Percentiles rank a stretch among this genome's conserved stretches.
These are phyloP conservation scores for Pseudomugil gertrudae DNA, from an alignment of 2,797 vertebrate genomes.

Conservation along the genomic window DNA sequence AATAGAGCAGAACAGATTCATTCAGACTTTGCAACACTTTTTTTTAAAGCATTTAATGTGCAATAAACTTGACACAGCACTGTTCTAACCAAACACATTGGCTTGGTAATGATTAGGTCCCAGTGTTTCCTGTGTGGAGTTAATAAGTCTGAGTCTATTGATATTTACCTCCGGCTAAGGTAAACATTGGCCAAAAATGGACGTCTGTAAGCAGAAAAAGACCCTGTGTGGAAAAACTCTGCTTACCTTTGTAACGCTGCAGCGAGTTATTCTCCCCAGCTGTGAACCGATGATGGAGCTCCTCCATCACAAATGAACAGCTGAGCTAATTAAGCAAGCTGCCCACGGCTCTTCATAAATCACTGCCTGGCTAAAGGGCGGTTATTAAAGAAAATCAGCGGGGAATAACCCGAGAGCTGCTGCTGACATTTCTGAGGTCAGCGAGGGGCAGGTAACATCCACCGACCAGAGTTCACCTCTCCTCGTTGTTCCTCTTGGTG, in stretches of 20 bases:
- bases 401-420: constrained; percentile 17
- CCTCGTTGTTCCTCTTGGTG: not conserved
- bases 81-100: not conserved
- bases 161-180: not conserved
- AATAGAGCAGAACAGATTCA: no score
- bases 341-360: constrained; percentile 13
- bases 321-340: not conserved
- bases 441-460: not conserved
- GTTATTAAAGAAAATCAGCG: constrained; percentile 23
- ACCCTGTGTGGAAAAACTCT: not conserved
- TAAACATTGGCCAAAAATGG: not conserved
- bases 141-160: not conserved
- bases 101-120: not conserved
- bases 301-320: constrained; percentile 7
- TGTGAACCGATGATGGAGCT: not conserved
- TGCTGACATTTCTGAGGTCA: constrained; percentile 39
- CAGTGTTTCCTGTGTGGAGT: not conserved
- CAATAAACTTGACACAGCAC: not conserved
- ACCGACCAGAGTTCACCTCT: not conserved
- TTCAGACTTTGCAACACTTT: no score
- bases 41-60: not conserved
- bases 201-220: not conserved
- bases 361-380: not conserved
- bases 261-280: not conserved
- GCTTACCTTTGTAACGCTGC: constrained; percentile 15